Evolutionary conservation across 1,140 invertebrate genomes (phyloP).

Genomic region (Ostrea denselamellosa): DNA sequence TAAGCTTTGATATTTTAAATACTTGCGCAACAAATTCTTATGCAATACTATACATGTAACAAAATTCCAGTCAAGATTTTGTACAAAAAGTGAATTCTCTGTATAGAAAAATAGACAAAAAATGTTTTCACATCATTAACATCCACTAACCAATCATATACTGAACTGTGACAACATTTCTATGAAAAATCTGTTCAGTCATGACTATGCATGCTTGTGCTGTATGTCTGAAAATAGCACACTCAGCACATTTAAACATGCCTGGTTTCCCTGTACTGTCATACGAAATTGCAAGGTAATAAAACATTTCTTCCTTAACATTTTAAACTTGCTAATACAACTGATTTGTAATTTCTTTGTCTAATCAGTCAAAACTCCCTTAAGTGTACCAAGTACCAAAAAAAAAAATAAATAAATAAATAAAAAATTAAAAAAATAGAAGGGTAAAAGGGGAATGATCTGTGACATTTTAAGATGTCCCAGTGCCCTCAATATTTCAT

Average conservation of each 20-base stretch:
- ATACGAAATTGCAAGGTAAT: neutral
- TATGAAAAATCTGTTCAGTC: neutral
- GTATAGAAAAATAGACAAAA: neutral
- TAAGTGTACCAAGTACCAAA: too few species aligned
- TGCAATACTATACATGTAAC: too few species aligned
- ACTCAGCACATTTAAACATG: neutral
- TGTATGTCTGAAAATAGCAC: neutral
- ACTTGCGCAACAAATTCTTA: too few species aligned
- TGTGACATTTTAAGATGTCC: neutral
- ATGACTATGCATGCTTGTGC: neutral
- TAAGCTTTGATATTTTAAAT: too few species aligned
- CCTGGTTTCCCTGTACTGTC: neutral
- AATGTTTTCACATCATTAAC: neutral
- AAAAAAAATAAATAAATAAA: too few species aligned
- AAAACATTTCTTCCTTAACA: neutral
- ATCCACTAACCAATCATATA: neutral
- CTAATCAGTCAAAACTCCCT: too few species aligned
- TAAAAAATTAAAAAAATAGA: neutral
- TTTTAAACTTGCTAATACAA: neutral
- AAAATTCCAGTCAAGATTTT: neutral
- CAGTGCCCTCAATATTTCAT: neutral
- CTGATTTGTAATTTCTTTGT: neutral
- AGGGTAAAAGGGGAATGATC: neutral
- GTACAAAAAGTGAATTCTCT: neutral
- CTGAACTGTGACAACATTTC: neutral